A percentile compares a stretch with the other conserved stretches of the same genome.
phyloP scores from a whole-genome alignment of 2,797 vertebrate species.

The Chelon labrosus region DNA sequence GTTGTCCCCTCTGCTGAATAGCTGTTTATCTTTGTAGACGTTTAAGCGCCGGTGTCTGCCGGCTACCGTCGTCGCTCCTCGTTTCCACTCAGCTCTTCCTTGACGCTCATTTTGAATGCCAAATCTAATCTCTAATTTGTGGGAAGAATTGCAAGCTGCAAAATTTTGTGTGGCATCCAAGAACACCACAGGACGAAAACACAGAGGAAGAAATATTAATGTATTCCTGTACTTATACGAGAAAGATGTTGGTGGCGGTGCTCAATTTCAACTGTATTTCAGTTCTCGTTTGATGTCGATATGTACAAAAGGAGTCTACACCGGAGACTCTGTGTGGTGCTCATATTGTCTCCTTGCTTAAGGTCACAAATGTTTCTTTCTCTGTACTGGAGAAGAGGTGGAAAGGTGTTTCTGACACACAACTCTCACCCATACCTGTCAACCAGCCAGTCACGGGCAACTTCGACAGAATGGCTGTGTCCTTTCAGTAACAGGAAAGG shows the following conservation, averaged over 20 bases:
- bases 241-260: not conserved
- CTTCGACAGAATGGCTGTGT: slow-evolving; percentile 40
- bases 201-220: slow-evolving; percentile 3
- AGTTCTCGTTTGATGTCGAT: not conserved
- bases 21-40: slow-evolving; percentile 74
- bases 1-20: slow-evolving; percentile 71
- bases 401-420: slow-evolving; percentile 39
- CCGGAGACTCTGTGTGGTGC: slow-evolving; percentile 22
- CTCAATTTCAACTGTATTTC: slow-evolving; percentile 1
- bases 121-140: slow-evolving; percentile 47
- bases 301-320: slow-evolving; percentile 4
- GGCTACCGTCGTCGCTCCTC: slow-evolving; percentile 41
- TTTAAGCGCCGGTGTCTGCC: slow-evolving; percentile 48
- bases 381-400: slow-evolving; percentile 9
- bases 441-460: slow-evolving; percentile 26
- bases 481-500: slow-evolving; percentile 49
- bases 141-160: slow-evolving; percentile 31
- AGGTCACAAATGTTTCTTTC: slow-evolving; percentile 44
- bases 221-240: slow-evolving; percentile 10
- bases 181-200: slow-evolving; percentile 22
- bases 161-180: slow-evolving; percentile 17
- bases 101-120: slow-evolving; percentile 36
- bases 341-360: slow-evolving; percentile 33
- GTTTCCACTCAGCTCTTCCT: slow-evolving; percentile 39
- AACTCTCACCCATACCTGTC: slow-evolving; percentile 53